phyloP scores from a whole-genome alignment of 2,113 vertebrate species.

The Nerophis lumbriciformis region DNA sequence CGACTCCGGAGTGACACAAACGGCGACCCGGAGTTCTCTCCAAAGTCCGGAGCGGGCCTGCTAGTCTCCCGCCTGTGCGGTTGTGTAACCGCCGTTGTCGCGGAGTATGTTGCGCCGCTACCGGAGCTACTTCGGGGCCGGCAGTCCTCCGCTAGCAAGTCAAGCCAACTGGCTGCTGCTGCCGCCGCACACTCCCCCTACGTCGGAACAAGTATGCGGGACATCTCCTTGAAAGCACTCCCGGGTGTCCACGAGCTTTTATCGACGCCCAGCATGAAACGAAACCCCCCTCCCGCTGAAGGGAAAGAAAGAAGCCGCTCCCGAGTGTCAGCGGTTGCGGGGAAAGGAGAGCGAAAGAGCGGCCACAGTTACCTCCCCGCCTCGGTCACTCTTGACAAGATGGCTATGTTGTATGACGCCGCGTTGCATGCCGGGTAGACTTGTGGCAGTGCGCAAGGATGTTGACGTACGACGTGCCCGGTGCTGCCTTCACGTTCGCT shows the following conservation, averaged over 20 bases:
- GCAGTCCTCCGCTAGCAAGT: slow-evolving; percentile 64
- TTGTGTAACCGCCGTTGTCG: slow-evolving; percentile 56
- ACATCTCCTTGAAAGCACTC: slow-evolving; percentile 69
- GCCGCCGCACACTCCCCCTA: slow-evolving; percentile 70
- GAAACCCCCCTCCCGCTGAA: neutral
- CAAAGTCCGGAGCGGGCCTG: slow-evolving; percentile 37
- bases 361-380: slow-evolving; percentile 45
- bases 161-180: slow-evolving; percentile 51
- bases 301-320: neutral
- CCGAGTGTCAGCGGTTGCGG: slow-evolving; percentile 19
- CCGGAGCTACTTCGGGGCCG: slow-evolving; percentile 61
- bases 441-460: slow-evolving; percentile 22
- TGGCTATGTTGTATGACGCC: slow-evolving; percentile 64
- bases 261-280: slow-evolving; percentile 1
- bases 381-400: slow-evolving; percentile 61
- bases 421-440: slow-evolving; percentile 64
- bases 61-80: slow-evolving; percentile 47
- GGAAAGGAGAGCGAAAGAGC: slow-evolving; percentile 32
- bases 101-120: slow-evolving; percentile 51
- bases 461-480: slow-evolving; percentile 34
- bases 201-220: slow-evolving; percentile 76
- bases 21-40: slow-evolving; percentile 10
- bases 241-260: slow-evolving; percentile 6
- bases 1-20: slow-evolving; percentile 20
- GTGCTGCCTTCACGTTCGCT: slow-evolving; percentile 26